A percentile compares a stretch with the other conserved stretches of the same genome.
phyloP scores from a whole-genome alignment of 2,113 vertebrate genomes.

The Telmatochromis sp. region DNA sequence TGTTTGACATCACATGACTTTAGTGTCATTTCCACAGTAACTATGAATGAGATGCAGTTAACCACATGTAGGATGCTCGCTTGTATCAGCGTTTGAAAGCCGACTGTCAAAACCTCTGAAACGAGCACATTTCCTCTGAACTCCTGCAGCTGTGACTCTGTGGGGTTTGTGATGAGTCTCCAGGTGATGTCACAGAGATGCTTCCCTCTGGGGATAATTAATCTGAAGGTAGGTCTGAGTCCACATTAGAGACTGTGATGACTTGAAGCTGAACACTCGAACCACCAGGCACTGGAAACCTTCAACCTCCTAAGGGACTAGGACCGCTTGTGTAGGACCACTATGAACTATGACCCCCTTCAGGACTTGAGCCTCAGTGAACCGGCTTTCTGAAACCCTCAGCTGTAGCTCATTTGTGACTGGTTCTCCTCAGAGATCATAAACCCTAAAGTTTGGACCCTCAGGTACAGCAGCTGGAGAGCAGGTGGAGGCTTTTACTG shows the following conservation, averaged over 20 bases:
- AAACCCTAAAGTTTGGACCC: background rate
- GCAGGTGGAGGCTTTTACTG: background rate
- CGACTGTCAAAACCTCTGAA: fast-evolving
- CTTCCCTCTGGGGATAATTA: background rate
- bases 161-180: fast-evolving
- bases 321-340: background rate
- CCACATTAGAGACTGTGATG: background rate
- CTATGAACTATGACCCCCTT: background rate
- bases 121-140: fast-evolving
- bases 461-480: background rate
- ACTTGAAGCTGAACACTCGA: background rate
- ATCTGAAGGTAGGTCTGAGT: background rate
- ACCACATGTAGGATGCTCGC: fast-evolving
- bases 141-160: background rate
- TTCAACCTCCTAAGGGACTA: background rate
- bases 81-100: background rate
- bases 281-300: background rate
- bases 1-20: background rate
- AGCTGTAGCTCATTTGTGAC: background rate
- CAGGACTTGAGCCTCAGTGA: background rate
- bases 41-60: background rate
- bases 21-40: background rate
- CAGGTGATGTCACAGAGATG: background rate
- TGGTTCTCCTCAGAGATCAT: background rate
- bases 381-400: background rate